Conservation (phyloP, 2,797 vertebrate genomes). For the Halcyon badia region DNA sequence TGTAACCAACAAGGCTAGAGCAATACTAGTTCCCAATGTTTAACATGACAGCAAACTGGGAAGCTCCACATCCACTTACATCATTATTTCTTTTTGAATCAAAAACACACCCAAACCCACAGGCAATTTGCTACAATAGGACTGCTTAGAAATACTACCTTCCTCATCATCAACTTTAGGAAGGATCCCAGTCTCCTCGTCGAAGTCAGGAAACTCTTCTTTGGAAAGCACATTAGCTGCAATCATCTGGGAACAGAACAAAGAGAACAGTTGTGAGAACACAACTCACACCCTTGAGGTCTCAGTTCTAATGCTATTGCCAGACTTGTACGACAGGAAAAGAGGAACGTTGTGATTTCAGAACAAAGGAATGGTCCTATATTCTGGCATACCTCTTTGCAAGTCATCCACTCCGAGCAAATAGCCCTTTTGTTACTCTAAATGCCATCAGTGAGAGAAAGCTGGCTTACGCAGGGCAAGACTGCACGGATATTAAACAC, state of each 20-base stretch:
- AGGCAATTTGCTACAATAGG: background rate
- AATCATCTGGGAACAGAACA: constrained; percentile 88
- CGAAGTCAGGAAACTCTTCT: constrained; percentile 98
- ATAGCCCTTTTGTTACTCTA: background rate
- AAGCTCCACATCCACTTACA: background rate
- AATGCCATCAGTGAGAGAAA: background rate
- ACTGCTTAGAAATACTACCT: constrained; percentile 78
- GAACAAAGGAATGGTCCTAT: background rate
- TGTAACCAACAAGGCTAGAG: background rate
- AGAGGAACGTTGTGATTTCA: background rate
- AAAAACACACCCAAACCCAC: background rate
- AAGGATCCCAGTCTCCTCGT: constrained; percentile 97
- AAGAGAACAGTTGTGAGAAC: background rate
- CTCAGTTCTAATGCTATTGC: background rate
- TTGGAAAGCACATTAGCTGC: constrained; percentile 98
- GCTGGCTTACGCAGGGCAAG: background rate
- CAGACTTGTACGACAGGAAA: background rate
- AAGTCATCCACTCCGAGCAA: background rate
- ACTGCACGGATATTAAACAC: background rate
- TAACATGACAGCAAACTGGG: background rate
- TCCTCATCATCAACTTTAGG: constrained; percentile 99
- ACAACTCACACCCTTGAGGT: background rate
- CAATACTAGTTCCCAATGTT: background rate
- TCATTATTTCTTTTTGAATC: background rate
- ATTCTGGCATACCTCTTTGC: background rate